Percentiles rank a stretch among this genome's conserved stretches.
Conservation (phyloP, 1,140 invertebrate genomes). For the Ctenoplectra terminalis region DNA sequence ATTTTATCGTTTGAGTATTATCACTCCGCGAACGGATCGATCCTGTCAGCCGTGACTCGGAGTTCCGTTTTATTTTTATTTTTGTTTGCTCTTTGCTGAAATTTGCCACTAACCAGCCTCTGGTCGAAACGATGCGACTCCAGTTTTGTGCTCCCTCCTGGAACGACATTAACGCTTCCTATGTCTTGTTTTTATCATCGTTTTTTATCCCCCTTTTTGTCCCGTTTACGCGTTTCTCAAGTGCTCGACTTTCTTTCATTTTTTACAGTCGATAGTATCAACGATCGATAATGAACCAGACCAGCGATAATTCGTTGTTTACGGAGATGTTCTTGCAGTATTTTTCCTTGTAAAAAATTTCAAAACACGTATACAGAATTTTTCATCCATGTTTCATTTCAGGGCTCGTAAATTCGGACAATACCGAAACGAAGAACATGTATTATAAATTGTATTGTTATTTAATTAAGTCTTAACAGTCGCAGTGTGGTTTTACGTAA, state of each 20-base stretch:
- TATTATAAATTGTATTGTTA: neutral
- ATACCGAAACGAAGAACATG: neutral
- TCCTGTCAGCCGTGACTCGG: neutral
- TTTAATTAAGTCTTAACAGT: neutral
- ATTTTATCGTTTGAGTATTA: neutral
- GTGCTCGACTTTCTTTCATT: neutral
- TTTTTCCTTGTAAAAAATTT: neutral
- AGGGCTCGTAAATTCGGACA: neutral
- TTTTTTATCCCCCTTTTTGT: neutral
- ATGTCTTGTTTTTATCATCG: neutral
- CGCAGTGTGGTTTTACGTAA: neutral
- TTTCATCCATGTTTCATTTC: neutral
- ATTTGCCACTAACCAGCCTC: slow-evolving; percentile 34
- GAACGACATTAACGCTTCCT: slow-evolving; percentile 18
- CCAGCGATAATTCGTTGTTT: neutral
- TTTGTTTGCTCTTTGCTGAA: slow-evolving; percentile 24
- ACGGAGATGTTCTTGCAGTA: neutral
- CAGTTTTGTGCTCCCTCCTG: slow-evolving; percentile 18
- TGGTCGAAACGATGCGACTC: slow-evolving; percentile 4
- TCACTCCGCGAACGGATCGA: neutral
- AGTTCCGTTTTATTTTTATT: neutral
- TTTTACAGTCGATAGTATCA: neutral
- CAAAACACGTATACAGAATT: neutral
- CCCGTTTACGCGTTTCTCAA: neutral
- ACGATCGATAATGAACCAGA: neutral